phyloP scores from a whole-genome alignment of 2,888 invertebrate genomes.

The Eilema sororculum region DNA sequence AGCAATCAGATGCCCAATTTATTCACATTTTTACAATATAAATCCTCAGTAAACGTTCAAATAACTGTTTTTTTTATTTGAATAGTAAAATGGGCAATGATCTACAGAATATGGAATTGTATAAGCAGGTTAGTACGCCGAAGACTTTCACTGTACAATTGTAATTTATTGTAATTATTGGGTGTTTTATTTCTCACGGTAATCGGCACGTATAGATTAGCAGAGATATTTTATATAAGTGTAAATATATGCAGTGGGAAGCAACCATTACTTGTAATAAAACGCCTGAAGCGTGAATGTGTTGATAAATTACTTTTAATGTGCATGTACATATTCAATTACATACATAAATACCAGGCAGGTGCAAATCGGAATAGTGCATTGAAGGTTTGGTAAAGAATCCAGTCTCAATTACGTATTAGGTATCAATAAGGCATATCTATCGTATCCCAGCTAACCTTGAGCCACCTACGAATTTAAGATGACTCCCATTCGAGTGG shows the following conservation, averaged over 20 bases:
- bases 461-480: too few relatives aligned
- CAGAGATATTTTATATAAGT: constrained; percentile 21
- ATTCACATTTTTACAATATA: constrained; percentile 14
- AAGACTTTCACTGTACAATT: constrained; percentile 36
- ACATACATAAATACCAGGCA: neutral
- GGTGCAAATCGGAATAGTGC: neutral
- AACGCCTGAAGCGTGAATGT: constrained; percentile 12
- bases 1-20: constrained; percentile 19
- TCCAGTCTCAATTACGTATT: too few relatives aligned
- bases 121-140: constrained; percentile 27
- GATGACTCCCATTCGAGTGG: too few relatives aligned
- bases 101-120: constrained; percentile 37
- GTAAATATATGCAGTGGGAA: constrained; percentile 7
- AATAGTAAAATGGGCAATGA: constrained; percentile 24
- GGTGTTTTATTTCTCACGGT: constrained; percentile 45
- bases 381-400: too few relatives aligned
- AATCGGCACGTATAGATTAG: constrained; percentile 31
- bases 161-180: constrained; percentile 46
- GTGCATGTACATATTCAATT: neutral
- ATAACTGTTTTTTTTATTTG: constrained; percentile 33
- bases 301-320: constrained; percentile 10
- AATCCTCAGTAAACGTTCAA: constrained; percentile 16
- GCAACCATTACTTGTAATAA: neutral
- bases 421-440: too few relatives aligned
- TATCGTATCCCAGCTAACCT: too few relatives aligned